These are phyloP conservation scores for Apostichopus californicus DNA, from an alignment of 35 echinoderm and acorn worm species.

Conservation along the genomic window DNA sequence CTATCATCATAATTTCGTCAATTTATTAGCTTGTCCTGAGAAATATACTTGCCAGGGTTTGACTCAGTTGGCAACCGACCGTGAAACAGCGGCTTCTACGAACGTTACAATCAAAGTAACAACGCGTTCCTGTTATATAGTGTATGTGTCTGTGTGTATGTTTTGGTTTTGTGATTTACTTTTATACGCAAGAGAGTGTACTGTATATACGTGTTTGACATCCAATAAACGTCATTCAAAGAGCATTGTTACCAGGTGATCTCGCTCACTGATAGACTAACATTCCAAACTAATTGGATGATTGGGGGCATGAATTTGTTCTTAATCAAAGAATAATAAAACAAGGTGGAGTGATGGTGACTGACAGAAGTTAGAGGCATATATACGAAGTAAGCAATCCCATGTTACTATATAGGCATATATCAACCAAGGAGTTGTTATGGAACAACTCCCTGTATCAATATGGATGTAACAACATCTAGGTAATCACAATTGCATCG, in stretches of 20 bases:
- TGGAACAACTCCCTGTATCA: neutral
- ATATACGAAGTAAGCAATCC: neutral
- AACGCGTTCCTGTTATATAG: too few relatives aligned
- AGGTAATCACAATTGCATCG: neutral
- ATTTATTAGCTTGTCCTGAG: too few relatives aligned
- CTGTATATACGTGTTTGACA: slow-evolving; percentile 1
- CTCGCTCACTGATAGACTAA: neutral
- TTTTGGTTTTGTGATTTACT: too few relatives aligned
- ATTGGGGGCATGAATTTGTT: slow-evolving; percentile 39
- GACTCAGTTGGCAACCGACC: too few relatives aligned
- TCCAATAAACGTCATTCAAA: slow-evolving; percentile 27
- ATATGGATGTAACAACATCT: slow-evolving; percentile 7
- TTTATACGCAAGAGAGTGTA: neutral
- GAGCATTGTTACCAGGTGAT: neutral
- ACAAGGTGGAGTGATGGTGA: slow-evolving; percentile 9
- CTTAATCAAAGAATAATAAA: slow-evolving; percentile 49
- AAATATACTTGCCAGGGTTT: too few relatives aligned
- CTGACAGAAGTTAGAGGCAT: slow-evolving; percentile 32
- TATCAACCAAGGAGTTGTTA: too few relatives aligned
- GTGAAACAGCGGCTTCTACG: too few relatives aligned
- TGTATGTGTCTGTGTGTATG: neutral
- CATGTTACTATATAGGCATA: too few relatives aligned
- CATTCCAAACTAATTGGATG: slow-evolving; percentile 42
- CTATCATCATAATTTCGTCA: too few relatives aligned
- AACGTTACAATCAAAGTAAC: too few relatives aligned